These are phyloP conservation scores for Tragulus kanchil DNA, from an alignment of 2,113 vertebrate genomes.

Conservation along the genomic window DNA sequence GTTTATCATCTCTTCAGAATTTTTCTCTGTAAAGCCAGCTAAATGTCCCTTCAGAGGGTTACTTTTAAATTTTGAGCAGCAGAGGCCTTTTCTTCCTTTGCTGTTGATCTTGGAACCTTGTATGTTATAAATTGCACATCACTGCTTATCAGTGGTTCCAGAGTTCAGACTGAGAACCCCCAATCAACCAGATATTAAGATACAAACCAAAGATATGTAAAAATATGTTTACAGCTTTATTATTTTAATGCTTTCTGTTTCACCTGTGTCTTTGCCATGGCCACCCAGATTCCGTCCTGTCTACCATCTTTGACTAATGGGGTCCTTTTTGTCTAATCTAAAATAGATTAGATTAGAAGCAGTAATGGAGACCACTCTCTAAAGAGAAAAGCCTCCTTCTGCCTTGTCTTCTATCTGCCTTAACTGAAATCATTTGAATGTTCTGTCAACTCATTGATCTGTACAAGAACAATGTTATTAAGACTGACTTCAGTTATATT, in stretches of 20 bases:
- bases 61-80: background rate
- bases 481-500: background rate
- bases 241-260: background rate
- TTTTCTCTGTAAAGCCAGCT: constrained; percentile 24
- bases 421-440: background rate
- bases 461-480: background rate
- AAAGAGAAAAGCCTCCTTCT: background rate
- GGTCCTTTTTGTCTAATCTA: background rate
- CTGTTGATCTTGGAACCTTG: background rate
- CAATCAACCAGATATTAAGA: background rate
- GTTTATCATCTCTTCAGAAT: background rate
- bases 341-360: background rate
- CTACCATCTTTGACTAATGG: background rate
- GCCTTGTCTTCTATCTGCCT: background rate
- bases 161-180: background rate
- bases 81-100: background rate
- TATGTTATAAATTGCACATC: background rate
- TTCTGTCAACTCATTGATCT: background rate
- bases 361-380: background rate
- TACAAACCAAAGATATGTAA: background rate
- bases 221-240: background rate
- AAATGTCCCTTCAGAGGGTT: background rate
- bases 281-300: background rate
- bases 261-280: background rate
- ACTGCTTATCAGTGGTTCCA: background rate